Percentiles rank a stretch among this genome's conserved stretches.
Evolutionary conservation across 2,113 vertebrate genomes (phyloP).

Genomic region (Lycocorax pyrrhopterus): DNA sequence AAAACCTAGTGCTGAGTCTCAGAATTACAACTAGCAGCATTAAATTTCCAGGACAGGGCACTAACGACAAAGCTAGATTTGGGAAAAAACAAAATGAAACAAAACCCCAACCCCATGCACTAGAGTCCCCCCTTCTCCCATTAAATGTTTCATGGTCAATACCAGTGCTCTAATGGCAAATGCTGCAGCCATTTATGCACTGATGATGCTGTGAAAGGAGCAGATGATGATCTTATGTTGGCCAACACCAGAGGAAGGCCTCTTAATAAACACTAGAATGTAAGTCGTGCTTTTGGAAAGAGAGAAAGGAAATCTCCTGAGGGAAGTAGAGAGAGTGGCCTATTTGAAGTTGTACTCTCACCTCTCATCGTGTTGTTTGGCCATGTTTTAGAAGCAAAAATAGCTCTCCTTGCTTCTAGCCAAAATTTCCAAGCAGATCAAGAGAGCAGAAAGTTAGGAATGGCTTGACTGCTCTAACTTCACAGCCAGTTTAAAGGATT

Average conservation of each 20-base stretch:
- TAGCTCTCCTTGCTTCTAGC: neutral
- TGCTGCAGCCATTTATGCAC: neutral
- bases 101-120: neutral
- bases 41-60: neutral
- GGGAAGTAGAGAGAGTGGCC: neutral
- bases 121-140: neutral
- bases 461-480: neutral
- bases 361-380: neutral
- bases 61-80: neutral
- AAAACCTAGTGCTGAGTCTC: neutral
- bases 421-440: neutral
- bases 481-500: neutral
- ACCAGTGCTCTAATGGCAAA: neutral
- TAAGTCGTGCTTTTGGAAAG: neutral
- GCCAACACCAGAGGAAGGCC: neutral
- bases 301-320: neutral
- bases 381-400: neutral
- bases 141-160: neutral
- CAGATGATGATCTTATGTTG: neutral
- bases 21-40: neutral
- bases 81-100: neutral
- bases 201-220: neutral
- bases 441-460: neutral
- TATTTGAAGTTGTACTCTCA: neutral
- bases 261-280: neutral